Evolutionary conservation across 2,888 invertebrate genomes (phyloP), one percentile per base, ranked within the genome.

Genomic region (Andrena hattorfiana): DNA sequence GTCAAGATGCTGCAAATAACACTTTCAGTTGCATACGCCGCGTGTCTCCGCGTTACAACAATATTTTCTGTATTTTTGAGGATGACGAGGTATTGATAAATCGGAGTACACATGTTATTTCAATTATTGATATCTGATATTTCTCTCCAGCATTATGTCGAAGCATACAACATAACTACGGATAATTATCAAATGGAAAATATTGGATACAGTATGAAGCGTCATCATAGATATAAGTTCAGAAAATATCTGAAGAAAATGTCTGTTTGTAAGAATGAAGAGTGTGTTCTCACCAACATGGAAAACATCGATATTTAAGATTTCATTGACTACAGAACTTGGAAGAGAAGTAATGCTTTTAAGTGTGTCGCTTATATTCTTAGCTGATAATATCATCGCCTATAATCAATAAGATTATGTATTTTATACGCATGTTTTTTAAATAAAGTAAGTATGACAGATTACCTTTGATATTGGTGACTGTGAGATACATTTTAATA

Each of bases 1-100:
- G 98, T 91, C 97, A 98, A 92, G 98, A 98, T 93, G 94, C 96
- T 0, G 95, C 94, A 89, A 98, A 98, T 93, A 98, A 98, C 92
- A 98, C 98, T 0, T 98, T 96, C 90, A 94, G 95, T 0, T 98
- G 98, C 90, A 91, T 98, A n/a, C 94, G 98, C 42, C 95, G 96
- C 88, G 93, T 98, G 66, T 95, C 95, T 0, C 89, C 94, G 0
- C 86, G 93, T 0, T 91, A 94, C 49, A 94, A 96, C 89, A 95
- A 95, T 86, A 95, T 97, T 86, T 96, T 96, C 91, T 97, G 97
- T 91, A 88, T 94, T 67, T 97, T 97, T 89, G 93, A 94, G 26
- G 96, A 97, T 85, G 85, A 94, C 23, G 91, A 95, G 93, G 96
- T 96, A 94, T n/a, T 16, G 26, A 20, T 42, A 23, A 2, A 49